Evolutionary conservation across 2,888 invertebrate species (phyloP), one percentile per base, ranked within the genome.

Genomic region (Drosophila borealis): DNA sequence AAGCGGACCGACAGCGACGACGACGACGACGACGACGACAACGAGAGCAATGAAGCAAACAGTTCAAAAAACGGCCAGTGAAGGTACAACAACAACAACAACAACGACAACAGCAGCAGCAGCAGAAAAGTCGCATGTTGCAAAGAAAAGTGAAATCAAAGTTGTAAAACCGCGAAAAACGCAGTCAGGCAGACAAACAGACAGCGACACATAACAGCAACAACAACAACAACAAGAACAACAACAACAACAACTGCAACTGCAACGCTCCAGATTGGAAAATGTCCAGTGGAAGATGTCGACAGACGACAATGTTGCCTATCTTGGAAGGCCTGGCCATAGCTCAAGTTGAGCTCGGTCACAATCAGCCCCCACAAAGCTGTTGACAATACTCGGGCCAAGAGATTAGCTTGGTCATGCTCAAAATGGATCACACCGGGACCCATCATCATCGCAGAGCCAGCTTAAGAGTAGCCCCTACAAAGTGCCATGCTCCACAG

Each of bases 121-220:
- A 46, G n/a, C 62, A 70, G 39, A 55, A 50, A 50, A 49, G 41
- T 84, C 81, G 89, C 89, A 88, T 88, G 89, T 84, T 88, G 88
- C 87, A 89, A 86, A 89, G 85, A 86, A 86, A 86, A 86, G 85
- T 86, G 89, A 86, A 86, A 86, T 86, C 85, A 86, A 86, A 86
- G 85, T 89, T 86, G 81, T 88, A 84, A 89, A 86, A 87, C 82
- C 89, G 83, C 86, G 88, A 85, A 89, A 85, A 85, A 87, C 83
- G 83, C 83, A 84, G 83, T 84, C 80, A 85, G 77, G 63, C 81
- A 77, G 79, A 72, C 74, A 86, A 77, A 72, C 85, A 65, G 85
- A 75, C 69, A 74, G 68, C 66, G 70, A 88, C 84, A 78, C 74
- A 84, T 88, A 88, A 83, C 78, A 70, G 74, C 71, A 79, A 74